Base-by-base conservation (phyloP, 2,797 vertebrate genomes). In the Gobionotothen gibberifrons region DNA sequence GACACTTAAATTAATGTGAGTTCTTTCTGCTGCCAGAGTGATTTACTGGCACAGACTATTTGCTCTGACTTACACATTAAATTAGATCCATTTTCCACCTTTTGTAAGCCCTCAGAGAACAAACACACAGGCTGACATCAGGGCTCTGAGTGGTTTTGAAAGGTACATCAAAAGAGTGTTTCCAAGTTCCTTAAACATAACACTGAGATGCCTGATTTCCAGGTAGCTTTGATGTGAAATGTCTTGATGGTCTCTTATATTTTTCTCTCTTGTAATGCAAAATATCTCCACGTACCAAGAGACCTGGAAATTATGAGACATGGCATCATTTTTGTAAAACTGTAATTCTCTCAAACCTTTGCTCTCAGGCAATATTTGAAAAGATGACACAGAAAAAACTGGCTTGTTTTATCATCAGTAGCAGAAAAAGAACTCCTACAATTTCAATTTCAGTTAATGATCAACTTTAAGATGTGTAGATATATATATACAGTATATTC, bases 141-240 rank as follows among this genome's bases (percentile, higher is more conserved):
- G 47, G 81, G 72, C 79, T 82, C 76, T 81, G 76, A 86, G 74
- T 88, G 88, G 78, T 87, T 93, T 91, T 93, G 92, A 94, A 93
- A 91, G 86, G 78, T 66, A 94, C 93, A 94, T 95, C 92, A 94
- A 94, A 91, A 89, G 89, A 82, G 36, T 70, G 66, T 58, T 89
- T 90, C 85, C 80, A 90, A 87, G 92, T 90, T 85, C 73, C 78
- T 86, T 65, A 90, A 91, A 89, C 74, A 85, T 73, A 86, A 90
- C 85, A 92, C 90, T 86, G 74, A 84, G 84, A 77, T 79, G 81
- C 59, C 75, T 76, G 89, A 88, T 89, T 89, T 89, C 59, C 42
- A 49, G 64, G 39, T 46, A 17, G 85, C 91, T 94, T 94, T 94
- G 93, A 93, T 93, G 91, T 92, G 69, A 86, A 76, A 82, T 89